phyloP scores from a whole-genome alignment of 2,797 vertebrate species.

The Halcyon smyrnensis region DNA sequence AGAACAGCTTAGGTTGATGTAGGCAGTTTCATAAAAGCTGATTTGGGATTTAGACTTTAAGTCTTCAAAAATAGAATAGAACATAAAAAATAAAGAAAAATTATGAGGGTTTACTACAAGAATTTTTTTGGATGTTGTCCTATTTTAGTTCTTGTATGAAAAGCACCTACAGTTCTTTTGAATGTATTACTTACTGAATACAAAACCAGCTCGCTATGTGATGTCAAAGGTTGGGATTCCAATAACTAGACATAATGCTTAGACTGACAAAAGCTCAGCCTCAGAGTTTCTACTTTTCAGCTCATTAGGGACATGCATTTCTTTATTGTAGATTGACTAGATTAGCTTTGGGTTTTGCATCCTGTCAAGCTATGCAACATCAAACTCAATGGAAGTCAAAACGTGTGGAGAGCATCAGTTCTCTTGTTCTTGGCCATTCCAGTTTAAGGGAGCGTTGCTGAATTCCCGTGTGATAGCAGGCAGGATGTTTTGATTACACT shows the following conservation, averaged over 20 bases:
- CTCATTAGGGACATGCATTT: not conserved
- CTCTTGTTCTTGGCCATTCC: too few species aligned
- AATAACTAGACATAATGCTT: not conserved
- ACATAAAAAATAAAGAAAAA: constrained; percentile 47
- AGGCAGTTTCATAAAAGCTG: constrained; percentile 64
- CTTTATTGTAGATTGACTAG: not conserved
- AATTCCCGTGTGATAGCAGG: not conserved
- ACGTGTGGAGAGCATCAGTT: fast-evolving
- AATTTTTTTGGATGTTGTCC: not conserved
- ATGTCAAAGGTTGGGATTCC: not conserved
- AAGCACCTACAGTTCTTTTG: not conserved
- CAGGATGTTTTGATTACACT: not conserved
- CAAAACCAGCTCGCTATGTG: not conserved
- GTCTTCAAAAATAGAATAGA: constrained; percentile 51
- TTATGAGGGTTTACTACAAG: constrained; percentile 54
- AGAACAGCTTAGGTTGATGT: constrained; percentile 72
- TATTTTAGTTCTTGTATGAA: not conserved
- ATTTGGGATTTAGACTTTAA: constrained; percentile 59
- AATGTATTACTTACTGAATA: not conserved
- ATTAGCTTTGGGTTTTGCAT: not conserved
- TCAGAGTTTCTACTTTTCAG: not conserved
- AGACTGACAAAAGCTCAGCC: not conserved
- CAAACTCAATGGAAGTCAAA: not conserved
- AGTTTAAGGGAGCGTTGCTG: not conserved
- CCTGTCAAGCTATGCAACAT: not conserved